Conservation (phyloP, 2,888 invertebrate species). For the Pheosia tremula region DNA sequence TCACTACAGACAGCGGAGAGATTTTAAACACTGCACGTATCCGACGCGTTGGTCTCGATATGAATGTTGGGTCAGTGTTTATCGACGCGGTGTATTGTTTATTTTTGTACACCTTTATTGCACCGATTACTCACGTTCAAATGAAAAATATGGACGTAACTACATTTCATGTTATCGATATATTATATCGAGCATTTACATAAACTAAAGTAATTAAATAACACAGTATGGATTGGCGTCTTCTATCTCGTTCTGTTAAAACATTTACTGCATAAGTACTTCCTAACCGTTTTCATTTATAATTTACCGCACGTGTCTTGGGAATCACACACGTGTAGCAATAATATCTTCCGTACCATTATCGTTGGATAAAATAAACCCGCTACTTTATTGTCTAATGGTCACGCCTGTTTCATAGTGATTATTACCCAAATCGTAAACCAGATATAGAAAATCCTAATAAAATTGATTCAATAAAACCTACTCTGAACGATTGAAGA, state of each 20-base stretch:
- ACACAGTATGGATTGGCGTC: not conserved
- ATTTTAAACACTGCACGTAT: conserved; percentile 41
- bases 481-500: conserved; percentile 48
- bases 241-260: not conserved
- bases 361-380: conserved; percentile 60
- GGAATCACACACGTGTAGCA: conserved; percentile 57
- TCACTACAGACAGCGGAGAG: conserved; percentile 38
- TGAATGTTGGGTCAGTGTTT: conserved; percentile 45
- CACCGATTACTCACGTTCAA: conserved; percentile 8
- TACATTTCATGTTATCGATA: too few relatives aligned
- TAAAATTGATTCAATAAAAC: conserved; percentile 56
- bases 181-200: too few relatives aligned
- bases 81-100: conserved; percentile 37
- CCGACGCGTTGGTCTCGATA: conserved; percentile 49
- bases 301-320: conserved; percentile 60
- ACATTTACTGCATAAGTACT: not conserved
- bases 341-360: conserved; percentile 53
- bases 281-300: conserved; percentile 55
- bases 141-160: not conserved
- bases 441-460: conserved; percentile 59
- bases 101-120: conserved; percentile 43
- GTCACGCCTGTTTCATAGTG: conserved; percentile 65
- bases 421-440: conserved; percentile 56
- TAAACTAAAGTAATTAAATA: too few relatives aligned
- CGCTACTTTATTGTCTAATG: conserved; percentile 61